A percentile compares a stretch with the other conserved stretches of the same genome.
Conservation (phyloP, 2,888 invertebrate species). For the Parthenolecanium corni region DNA sequence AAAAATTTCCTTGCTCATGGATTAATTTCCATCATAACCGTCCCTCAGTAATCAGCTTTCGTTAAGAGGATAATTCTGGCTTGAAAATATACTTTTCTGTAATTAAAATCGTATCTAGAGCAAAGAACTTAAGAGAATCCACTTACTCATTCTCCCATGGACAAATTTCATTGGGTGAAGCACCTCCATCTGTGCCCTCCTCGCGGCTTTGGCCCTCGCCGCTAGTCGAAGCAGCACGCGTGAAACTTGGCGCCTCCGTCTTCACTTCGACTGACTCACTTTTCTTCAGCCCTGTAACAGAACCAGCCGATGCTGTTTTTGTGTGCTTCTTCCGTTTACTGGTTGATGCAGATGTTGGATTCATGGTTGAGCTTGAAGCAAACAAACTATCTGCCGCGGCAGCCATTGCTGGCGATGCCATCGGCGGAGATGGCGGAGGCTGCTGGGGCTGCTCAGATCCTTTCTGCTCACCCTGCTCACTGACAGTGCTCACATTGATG, state of each 20-base stretch:
- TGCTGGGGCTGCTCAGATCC: constrained; percentile 30
- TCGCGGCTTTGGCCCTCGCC: constrained; percentile 28
- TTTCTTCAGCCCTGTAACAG: constrained; percentile 17
- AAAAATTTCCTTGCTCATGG: too few relatives aligned
- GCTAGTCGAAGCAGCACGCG: constrained; percentile 30
- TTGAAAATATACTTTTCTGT: too few relatives aligned
- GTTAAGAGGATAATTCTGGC: too few relatives aligned
- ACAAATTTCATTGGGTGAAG: constrained; percentile 56
- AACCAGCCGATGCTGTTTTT: constrained; percentile 30
- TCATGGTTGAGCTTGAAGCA: not conserved
- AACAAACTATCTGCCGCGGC: not conserved
- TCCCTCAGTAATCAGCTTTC: too few relatives aligned
- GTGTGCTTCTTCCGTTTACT: constrained; percentile 25
- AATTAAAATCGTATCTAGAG: too few relatives aligned
- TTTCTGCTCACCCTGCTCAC: constrained; percentile 44
- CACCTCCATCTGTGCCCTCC: constrained; percentile 13
- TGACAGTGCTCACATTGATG: constrained; percentile 62
- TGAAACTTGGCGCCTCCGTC: constrained; percentile 5
- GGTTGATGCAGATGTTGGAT: constrained; percentile 27
- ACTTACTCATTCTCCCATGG: constrained; percentile 95
- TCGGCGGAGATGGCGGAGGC: constrained; percentile 31
- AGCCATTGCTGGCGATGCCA: constrained; percentile 29
- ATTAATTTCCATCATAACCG: too few relatives aligned
- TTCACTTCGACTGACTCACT: constrained; percentile 29
- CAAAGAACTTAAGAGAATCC: too few relatives aligned